These are phyloP conservation scores for Arrhamphus sclerolepis DNA, from an alignment of 2,797 vertebrate genomes.

Conservation along the genomic window DNA sequence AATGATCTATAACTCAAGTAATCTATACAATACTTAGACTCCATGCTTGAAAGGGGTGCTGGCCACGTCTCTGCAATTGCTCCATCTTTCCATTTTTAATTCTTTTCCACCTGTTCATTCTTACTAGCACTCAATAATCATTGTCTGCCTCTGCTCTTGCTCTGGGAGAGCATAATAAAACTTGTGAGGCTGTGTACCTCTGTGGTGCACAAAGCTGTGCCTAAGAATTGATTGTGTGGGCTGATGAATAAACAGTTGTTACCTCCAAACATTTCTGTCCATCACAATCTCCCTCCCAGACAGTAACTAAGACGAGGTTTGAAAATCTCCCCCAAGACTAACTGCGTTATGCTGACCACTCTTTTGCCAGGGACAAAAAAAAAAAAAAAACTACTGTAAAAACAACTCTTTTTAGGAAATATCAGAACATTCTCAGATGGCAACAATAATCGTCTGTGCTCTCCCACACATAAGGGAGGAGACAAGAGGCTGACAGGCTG, in stretches of 20 bases:
- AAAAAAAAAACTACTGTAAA: background rate
- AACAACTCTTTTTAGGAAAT: slow-evolving; percentile 50
- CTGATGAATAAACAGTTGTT: slow-evolving; percentile 66
- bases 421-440: slow-evolving; percentile 55
- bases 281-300: slow-evolving; percentile 44
- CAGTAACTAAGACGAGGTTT: slow-evolving; percentile 47
- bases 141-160: slow-evolving; percentile 38
- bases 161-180: slow-evolving; percentile 63
- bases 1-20: slow-evolving; percentile 47
- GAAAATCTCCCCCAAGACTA: slow-evolving; percentile 44
- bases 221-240: slow-evolving; percentile 64
- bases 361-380: slow-evolving; percentile 18
- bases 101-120: slow-evolving; percentile 26
- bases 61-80: slow-evolving; percentile 37
- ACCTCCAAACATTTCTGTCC: slow-evolving; percentile 49
- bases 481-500: slow-evolving; percentile 42
- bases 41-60: slow-evolving; percentile 22
- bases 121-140: slow-evolving; percentile 36
- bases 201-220: slow-evolving; percentile 51
- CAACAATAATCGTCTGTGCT: slow-evolving; percentile 62
- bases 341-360: slow-evolving; percentile 36
- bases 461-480: slow-evolving; percentile 56
- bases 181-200: slow-evolving; percentile 49
- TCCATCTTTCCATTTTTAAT: slow-evolving; percentile 54
- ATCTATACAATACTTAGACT: slow-evolving; percentile 44